Evolutionary conservation across 1,140 invertebrate genomes (phyloP), one percentile per base, ranked within the genome.

Genomic region (Lithobius niger): DNA sequence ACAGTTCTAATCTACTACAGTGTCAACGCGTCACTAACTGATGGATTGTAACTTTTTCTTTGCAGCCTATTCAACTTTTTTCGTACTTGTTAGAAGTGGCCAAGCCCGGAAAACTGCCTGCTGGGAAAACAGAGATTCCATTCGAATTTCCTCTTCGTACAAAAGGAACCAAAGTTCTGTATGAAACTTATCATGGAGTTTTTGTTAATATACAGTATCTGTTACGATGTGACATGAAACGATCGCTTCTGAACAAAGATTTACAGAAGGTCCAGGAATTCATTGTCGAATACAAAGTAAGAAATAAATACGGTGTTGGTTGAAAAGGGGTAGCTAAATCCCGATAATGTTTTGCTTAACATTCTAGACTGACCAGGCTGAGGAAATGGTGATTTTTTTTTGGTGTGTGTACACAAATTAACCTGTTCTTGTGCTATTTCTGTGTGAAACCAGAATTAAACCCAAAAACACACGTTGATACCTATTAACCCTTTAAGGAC

Each of bases 121-220:
- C 79, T 54, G 93, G 92, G 1, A 79, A 79, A 48, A 94, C 89
- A 3, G 88, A 96, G 70, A 90, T 97, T 58, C 89, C 92, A 6
- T 97, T 97, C 74, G 90, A 97, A 73, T 76, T 96, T 58, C 88
- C 88, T 0, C 70, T 97, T 16, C 77, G 77, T 54, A 77, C 81
- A 3, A 76, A 80, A 62, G 69, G 71, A 21, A 80, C 77, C 44
- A 84, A 82, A 68, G 74, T 74, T 13, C 72, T 97, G 0, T 86
- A 93, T 70, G 92, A 97, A 79, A 96, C 93, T 0, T 97, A 97
- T 69, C 92, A 97, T 73, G 94, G 93, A 1, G 91, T 97, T 4
- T 97, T 95, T 70, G 86, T 97, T 0, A 97, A 88, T 69, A 84
- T 97, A 51, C 91, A 92, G 74, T 97, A 97, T 69, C 76, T 79